Evolutionary conservation across 2,888 invertebrate species (phyloP), one percentile per base, ranked within the genome.

Genomic region (Cabera pusaria): DNA sequence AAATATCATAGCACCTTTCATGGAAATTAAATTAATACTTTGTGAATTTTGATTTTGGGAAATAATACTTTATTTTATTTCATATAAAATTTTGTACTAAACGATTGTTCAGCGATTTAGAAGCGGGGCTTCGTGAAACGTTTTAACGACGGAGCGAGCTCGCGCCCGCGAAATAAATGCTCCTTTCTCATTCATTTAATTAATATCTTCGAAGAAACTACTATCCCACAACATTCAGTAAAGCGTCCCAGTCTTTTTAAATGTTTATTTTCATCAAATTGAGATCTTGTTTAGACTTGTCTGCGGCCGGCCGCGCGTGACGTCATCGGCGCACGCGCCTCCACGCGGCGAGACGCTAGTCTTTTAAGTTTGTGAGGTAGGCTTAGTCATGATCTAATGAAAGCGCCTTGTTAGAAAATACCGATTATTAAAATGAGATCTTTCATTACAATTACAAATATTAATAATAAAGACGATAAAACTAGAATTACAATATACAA

Each of bases 401-500:
- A 82, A 87, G 86, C 87, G 87, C 87, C 88, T 87, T 87, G 88
- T 88, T 87, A 88, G 80, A 85, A 86, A 88, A 87, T 88, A 88
- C 88, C 88, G 88, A 88, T 87, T 88, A 88, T 86, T 88, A 85
- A 87, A 87, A 88, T 88, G 88, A 88, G 88, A 88, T 88, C 88
- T 87, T 88, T 87, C 86, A 88, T 88, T 88, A 87, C 78, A 88
- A 84, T 85, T 88, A 87, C 82, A 79, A 85, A 86, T 85, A 84
- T 84, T 84, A 78, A 84, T 80, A 85, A 53, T 81, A 85, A 78
- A 86, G 80, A 82, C 78, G 77, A 80, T 87, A 83, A 80, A 86
- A 81, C 85, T 87, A 87, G 74, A 79, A 78, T 85, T 87, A 87
- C 82, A 84, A 81, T 80, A 83, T 77, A 88, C 84, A 87, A 87